Evolutionary conservation across 2,113 vertebrate species (phyloP).

Genomic region (Empidonax alnorum): DNA sequence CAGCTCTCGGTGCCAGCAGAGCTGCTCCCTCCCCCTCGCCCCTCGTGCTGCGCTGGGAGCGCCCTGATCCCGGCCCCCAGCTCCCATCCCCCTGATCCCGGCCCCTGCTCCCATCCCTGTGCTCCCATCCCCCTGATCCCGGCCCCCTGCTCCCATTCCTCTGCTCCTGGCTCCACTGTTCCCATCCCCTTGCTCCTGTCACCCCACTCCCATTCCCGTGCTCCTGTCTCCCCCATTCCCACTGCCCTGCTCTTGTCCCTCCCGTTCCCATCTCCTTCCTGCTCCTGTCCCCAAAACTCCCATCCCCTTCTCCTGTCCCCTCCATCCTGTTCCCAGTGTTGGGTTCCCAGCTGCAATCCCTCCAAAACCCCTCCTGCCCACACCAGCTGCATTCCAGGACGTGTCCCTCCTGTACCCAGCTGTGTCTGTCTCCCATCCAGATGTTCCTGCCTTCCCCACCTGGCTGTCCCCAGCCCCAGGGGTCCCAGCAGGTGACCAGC

Average conservation of each 20-base stretch:
- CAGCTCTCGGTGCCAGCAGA: neutral
- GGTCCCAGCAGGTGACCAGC: neutral
- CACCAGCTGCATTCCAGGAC: neutral
- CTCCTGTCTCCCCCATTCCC: neutral
- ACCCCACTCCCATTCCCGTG: neutral
- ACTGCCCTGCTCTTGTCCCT: neutral
- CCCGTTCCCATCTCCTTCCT: neutral
- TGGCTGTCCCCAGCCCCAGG: neutral
- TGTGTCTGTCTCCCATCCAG: neutral
- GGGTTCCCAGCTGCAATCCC: neutral
- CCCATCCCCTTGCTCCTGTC: no score
- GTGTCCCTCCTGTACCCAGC: neutral
- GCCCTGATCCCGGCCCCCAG: neutral
- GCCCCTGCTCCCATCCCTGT: neutral
- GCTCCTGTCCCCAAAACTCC: neutral
- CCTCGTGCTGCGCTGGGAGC: neutral
- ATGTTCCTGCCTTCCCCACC: neutral
- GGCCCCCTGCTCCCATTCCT: neutral
- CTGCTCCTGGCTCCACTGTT: neutral
- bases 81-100: neutral
- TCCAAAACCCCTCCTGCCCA: neutral
- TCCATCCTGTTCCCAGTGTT: neutral
- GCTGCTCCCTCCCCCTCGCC: neutral
- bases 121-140: no score
- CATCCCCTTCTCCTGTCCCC: neutral